Conservation (phyloP, 2,113 vertebrate species). For the Caloenas nicobarica region DNA sequence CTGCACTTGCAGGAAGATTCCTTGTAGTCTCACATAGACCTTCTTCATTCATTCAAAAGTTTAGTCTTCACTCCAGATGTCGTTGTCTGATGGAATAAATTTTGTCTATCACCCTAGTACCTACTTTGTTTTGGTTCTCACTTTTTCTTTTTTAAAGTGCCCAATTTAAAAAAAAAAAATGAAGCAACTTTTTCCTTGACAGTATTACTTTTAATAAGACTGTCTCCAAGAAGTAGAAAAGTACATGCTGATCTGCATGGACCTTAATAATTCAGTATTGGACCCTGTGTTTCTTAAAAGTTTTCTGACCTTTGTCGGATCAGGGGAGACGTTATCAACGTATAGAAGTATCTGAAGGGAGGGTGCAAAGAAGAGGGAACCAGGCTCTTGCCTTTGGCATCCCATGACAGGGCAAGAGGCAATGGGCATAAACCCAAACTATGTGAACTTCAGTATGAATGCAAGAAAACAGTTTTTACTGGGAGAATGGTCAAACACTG, state of each 20-base stretch:
- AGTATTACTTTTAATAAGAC: background rate
- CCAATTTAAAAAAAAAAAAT: background rate
- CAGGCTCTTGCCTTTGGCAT: background rate
- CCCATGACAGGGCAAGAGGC: background rate
- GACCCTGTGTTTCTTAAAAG: background rate
- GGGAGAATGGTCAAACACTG: background rate
- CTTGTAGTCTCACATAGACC: background rate
- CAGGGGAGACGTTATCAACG: accelerated
- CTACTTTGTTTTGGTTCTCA: background rate
- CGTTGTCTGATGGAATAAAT: background rate
- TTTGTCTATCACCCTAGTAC: background rate
- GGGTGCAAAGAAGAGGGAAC: background rate
- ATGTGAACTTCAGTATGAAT: background rate
- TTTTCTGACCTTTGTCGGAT: background rate
- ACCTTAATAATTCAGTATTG: background rate
- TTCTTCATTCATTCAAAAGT: background rate
- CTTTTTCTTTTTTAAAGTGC: background rate
- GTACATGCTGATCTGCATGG: background rate
- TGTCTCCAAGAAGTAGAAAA: background rate
- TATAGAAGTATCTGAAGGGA: background rate
- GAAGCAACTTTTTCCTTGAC: background rate
- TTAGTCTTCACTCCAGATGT: background rate
- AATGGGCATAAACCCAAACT: background rate
- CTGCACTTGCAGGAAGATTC: background rate
- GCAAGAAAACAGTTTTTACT: background rate